Percentiles rank a stretch among this genome's conserved stretches.
Evolutionary conservation across 2,797 vertebrate species (phyloP).

Genomic region (Melanotaenia boesemani): DNA sequence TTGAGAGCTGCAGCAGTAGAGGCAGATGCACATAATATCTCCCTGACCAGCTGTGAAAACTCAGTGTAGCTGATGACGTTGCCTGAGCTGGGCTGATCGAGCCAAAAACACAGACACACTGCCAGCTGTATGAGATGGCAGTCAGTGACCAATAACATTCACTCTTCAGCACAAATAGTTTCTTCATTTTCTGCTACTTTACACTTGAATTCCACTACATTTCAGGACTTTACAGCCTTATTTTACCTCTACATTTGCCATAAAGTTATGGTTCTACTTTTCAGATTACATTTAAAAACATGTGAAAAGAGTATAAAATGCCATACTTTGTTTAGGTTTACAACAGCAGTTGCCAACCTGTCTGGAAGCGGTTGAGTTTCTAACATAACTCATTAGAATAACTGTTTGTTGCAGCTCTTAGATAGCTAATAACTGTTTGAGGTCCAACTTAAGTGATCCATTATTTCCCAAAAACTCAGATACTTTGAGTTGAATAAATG

Average conservation of each 20-base stretch:
- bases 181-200: slow-evolving; percentile 9
- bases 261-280: slow-evolving; percentile 1
- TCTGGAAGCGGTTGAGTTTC: not conserved
- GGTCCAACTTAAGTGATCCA: not conserved
- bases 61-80: slow-evolving; percentile 37
- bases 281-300: not conserved
- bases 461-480: slow-evolving; percentile 6
- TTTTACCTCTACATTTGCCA: not conserved
- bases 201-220: not conserved
- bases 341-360: not conserved
- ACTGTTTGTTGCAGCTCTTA: not conserved
- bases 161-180: slow-evolving; percentile 5
- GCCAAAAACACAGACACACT: slow-evolving; percentile 8
- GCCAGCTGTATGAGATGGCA: slow-evolving; percentile 18
- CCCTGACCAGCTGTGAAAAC: slow-evolving; percentile 61
- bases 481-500: not conserved
- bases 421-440: not conserved
- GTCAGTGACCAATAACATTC: slow-evolving; percentile 14
- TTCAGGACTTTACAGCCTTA: not conserved
- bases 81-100: slow-evolving; percentile 33
- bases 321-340: not conserved
- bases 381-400: not conserved
- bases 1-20: slow-evolving; percentile 52
- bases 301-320: not conserved
- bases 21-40: slow-evolving; percentile 50